phyloP scores from a whole-genome alignment of 2,888 invertebrate genomes.

The Lamproptera curius region DNA sequence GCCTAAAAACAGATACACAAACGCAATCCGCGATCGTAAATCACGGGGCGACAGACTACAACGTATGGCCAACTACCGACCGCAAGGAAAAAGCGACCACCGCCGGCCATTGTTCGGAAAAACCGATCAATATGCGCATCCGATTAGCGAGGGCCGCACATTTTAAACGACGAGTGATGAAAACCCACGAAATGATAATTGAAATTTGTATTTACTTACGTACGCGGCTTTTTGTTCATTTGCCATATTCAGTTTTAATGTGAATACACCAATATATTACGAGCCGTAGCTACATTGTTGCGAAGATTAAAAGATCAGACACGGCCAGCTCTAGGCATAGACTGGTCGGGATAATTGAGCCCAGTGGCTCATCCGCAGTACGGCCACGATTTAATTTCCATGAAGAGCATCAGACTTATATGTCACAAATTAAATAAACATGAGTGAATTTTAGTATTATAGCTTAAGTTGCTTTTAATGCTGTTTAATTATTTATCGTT shows the following conservation, averaged over 20 bases:
- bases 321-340: conserved; percentile 37
- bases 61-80: conserved; percentile 42
- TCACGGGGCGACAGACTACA: conserved; percentile 47
- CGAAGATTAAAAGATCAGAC: conserved; percentile 20
- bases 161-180: conserved; percentile 58
- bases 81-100: conserved; percentile 69
- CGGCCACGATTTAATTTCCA: background rate
- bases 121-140: conserved; percentile 71
- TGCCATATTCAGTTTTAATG: conserved; percentile 59
- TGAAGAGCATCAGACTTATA: background rate
- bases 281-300: conserved; percentile 53
- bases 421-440: conserved; percentile 13
- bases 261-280: conserved; percentile 69
- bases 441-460: conserved; percentile 22
- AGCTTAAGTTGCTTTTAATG: conserved; percentile 25
- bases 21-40: conserved; percentile 60
- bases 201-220: conserved; percentile 73
- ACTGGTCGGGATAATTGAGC: conserved; percentile 47
- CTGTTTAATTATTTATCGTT: conserved; percentile 25
- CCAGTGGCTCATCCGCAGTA: background rate
- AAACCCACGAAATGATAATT: conserved; percentile 70
- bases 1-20: conserved; percentile 61
- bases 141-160: conserved; percentile 56
- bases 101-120: conserved; percentile 56
- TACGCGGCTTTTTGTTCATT: conserved; percentile 48